Conservation (phyloP, 2,888 invertebrate species). For the Tolmerus cingulatus region DNA sequence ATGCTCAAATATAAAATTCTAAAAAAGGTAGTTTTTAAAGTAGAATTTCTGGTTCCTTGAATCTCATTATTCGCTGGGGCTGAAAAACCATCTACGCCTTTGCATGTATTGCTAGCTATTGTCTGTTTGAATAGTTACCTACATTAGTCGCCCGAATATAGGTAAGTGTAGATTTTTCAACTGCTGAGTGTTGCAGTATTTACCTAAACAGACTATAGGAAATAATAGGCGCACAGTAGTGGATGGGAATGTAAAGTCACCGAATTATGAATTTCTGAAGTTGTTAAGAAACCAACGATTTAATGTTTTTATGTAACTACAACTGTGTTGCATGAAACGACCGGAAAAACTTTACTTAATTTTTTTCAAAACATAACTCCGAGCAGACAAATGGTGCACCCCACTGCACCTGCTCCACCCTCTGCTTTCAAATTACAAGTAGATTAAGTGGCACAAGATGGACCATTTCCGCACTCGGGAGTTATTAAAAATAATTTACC, state of each 20-base stretch:
- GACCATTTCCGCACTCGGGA: neutral
- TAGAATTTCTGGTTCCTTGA: too few species aligned
- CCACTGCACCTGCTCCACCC: neutral
- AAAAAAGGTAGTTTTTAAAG: too few species aligned
- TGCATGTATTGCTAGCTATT: neutral
- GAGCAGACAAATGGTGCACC: neutral
- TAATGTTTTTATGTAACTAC: neutral
- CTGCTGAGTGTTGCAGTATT: neutral
- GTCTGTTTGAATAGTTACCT: neutral
- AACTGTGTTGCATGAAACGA: neutral
- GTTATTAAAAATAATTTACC: slow-evolving; percentile 24
- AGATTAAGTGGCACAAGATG: neutral
- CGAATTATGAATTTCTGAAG: neutral
- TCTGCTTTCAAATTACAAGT: neutral
- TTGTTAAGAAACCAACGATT: neutral
- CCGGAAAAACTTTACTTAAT: neutral
- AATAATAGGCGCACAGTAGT: neutral
- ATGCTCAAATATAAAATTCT: too few species aligned
- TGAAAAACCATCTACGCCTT: neutral
- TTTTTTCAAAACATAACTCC: neutral
- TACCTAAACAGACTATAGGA: neutral
- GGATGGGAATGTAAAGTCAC: neutral
- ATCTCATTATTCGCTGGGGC: too few species aligned
- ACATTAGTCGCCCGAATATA: neutral
- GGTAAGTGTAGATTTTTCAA: neutral